Evolutionary conservation across 1,140 invertebrate species (phyloP).

Genomic region (Drosophila repletoides): DNA sequence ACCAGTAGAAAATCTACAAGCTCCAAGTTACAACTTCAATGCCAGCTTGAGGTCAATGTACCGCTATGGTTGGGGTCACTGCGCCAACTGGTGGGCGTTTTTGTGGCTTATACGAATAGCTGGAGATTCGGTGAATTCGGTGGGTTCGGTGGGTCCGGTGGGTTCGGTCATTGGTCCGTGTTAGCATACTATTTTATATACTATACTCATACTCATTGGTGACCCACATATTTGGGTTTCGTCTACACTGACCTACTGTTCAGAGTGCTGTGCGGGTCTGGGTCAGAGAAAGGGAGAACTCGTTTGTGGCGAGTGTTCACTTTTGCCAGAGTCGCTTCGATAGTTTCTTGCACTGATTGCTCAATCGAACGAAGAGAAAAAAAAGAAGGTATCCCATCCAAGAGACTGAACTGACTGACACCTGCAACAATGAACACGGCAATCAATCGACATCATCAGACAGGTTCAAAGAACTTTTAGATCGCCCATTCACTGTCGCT

Average conservation of each 20-base stretch:
- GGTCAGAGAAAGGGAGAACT: conserved; percentile 75
- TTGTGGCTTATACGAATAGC: neutral
- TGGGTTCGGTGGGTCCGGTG: neutral
- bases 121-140: neutral
- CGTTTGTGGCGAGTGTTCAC: conserved; percentile 46
- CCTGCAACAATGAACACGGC: conserved; percentile 17
- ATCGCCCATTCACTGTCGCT: conserved; percentile 30
- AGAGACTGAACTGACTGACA: neutral
- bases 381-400: conserved; percentile 23
- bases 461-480: conserved; percentile 56
- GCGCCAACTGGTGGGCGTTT: conserved; percentile 34
- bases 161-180: conserved; percentile 22
- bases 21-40: neutral
- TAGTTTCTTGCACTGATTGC: conserved; percentile 33
- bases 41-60: conserved; percentile 23
- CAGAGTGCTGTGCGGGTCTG: conserved; percentile 54
- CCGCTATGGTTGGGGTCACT: conserved; percentile 32
- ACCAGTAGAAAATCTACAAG: too few species aligned
- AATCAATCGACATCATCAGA: conserved; percentile 31
- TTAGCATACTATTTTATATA: neutral
- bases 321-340: conserved; percentile 47
- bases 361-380: conserved; percentile 36
- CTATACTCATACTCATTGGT: conserved; percentile 17
- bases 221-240: conserved; percentile 38
- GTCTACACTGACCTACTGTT: conserved; percentile 55